phyloP scores from a whole-genome alignment of 2,888 invertebrate genomes.

The Morpho deidamia region DNA sequence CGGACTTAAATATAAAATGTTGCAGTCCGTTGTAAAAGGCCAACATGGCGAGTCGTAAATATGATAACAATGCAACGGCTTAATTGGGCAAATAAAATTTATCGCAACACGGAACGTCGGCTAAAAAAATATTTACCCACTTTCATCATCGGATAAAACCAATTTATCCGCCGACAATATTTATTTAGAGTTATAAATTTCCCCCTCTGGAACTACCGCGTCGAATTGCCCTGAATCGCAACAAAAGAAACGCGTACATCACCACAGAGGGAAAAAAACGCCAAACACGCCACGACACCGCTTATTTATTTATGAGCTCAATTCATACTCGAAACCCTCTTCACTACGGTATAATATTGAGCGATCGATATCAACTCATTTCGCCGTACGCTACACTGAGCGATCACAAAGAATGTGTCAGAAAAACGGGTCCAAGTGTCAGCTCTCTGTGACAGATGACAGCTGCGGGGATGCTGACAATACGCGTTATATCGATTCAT shows the following conservation, averaged over 20 bases:
- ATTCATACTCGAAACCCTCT: slow-evolving; percentile 59
- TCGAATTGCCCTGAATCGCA: slow-evolving; percentile 54
- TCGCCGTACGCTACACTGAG: slow-evolving; percentile 54
- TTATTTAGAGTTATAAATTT: slow-evolving; percentile 38
- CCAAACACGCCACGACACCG: slow-evolving; percentile 65
- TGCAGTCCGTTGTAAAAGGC: not conserved
- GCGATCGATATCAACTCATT: slow-evolving; percentile 75
- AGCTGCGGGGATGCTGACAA: slow-evolving; percentile 67
- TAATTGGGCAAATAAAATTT: slow-evolving; percentile 18
- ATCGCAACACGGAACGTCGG: slow-evolving; percentile 14
- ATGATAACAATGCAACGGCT: slow-evolving; percentile 10
- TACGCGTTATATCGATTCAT: slow-evolving; percentile 64
- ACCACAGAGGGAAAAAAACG: slow-evolving; percentile 42
- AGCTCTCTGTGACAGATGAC: slow-evolving; percentile 69
- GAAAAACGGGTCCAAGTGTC: slow-evolving; percentile 69
- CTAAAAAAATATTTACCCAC: slow-evolving; percentile 23
- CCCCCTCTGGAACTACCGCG: slow-evolving; percentile 36
- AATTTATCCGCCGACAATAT: slow-evolving; percentile 34
- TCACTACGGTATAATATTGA: slow-evolving; percentile 56
- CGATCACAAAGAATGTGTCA: slow-evolving; percentile 60
- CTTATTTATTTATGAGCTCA: slow-evolving; percentile 75
- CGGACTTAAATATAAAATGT: not conserved
- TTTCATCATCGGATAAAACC: slow-evolving; percentile 25
- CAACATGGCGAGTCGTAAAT: slow-evolving; percentile 4
- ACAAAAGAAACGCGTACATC: slow-evolving; percentile 64